Percentiles rank a stretch among this genome's conserved stretches.
phyloP scores from a whole-genome alignment of 35 echinoderm and acorn worm species.

The Stichopus chloronotus region DNA sequence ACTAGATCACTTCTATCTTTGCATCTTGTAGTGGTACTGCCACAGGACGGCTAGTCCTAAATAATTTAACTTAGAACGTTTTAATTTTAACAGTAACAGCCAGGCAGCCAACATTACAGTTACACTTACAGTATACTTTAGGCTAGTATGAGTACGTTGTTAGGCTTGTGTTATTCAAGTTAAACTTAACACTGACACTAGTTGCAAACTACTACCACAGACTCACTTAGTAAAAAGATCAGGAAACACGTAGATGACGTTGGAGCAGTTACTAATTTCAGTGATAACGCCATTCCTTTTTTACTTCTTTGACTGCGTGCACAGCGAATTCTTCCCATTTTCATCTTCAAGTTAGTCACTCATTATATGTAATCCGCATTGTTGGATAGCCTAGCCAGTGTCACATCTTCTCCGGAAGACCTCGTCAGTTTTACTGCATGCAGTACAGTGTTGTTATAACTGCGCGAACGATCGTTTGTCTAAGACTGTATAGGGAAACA shows the following conservation, averaged over 20 bases:
- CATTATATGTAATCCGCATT: not conserved
- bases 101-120: not conserved
- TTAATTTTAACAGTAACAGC: not conserved
- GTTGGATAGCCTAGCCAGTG: not conserved
- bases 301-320: not conserved
- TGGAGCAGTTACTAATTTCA: not conserved
- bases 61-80: too few species aligned
- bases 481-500: too few species aligned
- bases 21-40: too few species aligned
- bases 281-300: not conserved
- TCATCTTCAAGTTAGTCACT: not conserved
- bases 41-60: too few species aligned
- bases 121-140: not conserved
- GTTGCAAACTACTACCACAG: too few species aligned
- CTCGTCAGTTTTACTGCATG: too few species aligned
- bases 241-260: not conserved
- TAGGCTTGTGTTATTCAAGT: not conserved
- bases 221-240: conserved; percentile 3
- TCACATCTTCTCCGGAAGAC: conserved; percentile 13
- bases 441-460: too few species aligned
- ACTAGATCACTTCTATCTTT: too few species aligned
- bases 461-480: too few species aligned
- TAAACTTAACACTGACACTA: too few species aligned
- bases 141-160: not conserved
- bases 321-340: not conserved